Conservation (phyloP, 2,797 vertebrate species). For the Hippocampus kuda region DNA sequence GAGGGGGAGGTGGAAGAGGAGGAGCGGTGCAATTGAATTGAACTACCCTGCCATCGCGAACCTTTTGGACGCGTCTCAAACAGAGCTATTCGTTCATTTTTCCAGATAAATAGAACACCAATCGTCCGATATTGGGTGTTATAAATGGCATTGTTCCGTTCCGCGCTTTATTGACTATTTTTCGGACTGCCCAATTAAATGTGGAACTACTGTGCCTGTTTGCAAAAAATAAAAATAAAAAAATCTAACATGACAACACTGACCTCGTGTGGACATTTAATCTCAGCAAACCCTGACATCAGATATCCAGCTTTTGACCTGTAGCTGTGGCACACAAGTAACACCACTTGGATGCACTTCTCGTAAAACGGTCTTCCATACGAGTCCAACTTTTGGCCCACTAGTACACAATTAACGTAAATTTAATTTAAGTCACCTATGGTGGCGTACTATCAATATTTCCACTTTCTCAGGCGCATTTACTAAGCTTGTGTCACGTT, state of each 20-base stretch:
- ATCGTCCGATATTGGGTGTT: background rate
- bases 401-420: too few relatives aligned
- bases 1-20: background rate
- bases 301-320: background rate
- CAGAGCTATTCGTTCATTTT: background rate
- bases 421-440: too few relatives aligned
- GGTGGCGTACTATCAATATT: too few relatives aligned
- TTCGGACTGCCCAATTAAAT: background rate
- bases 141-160: background rate
- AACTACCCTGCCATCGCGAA: background rate
- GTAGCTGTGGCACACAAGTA: too few relatives aligned
- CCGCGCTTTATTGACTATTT: background rate
- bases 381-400: too few relatives aligned
- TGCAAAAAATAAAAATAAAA: background rate
- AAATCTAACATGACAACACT: slow-evolving; percentile 23
- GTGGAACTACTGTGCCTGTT: slow-evolving; percentile 35
- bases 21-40: background rate
- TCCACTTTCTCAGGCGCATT: too few relatives aligned
- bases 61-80: background rate
- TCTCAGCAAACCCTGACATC: too few relatives aligned
- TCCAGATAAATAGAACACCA: background rate
- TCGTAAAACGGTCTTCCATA: too few relatives aligned
- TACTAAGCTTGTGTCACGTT: too few relatives aligned
- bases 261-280: slow-evolving; percentile 32
- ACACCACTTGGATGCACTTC: too few relatives aligned